phyloP scores from a whole-genome alignment of 1,140 invertebrate genomes.

The Leguminivora glycinivorella region DNA sequence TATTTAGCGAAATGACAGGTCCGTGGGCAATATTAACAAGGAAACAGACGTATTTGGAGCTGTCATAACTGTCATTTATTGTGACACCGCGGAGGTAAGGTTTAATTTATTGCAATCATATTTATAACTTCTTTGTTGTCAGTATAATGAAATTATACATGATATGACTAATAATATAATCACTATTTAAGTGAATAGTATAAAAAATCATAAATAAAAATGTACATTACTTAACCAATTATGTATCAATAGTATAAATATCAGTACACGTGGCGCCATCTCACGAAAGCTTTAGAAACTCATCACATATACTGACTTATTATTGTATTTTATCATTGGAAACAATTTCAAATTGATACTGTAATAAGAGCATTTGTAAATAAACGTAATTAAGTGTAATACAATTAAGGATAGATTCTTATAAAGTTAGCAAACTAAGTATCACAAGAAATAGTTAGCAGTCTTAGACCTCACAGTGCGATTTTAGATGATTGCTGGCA shows the following conservation, averaged over 20 bases:
- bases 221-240: background rate
- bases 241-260: too few species aligned
- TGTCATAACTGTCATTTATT: constrained; percentile 1
- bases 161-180: constrained; percentile 3
- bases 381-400: too few species aligned
- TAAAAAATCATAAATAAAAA: too few species aligned
- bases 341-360: background rate
- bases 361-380: too few species aligned
- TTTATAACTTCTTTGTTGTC: background rate
- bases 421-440: too few species aligned
- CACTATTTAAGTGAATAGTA: background rate
- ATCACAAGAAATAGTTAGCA: too few species aligned
- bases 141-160: background rate
- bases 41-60: background rate
- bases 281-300: background rate
- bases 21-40: background rate
- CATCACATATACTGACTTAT: background rate
- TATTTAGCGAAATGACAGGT: too few species aligned
- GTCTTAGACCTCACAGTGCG: too few species aligned
- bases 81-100: background rate
- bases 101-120: background rate
- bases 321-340: background rate
- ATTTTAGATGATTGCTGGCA: too few species aligned
- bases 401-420: too few species aligned
- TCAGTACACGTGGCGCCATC: background rate